These are phyloP conservation scores for Tragelaphus eurycerus DNA, from an alignment of 2,797 vertebrate species.

Conservation along the genomic window DNA sequence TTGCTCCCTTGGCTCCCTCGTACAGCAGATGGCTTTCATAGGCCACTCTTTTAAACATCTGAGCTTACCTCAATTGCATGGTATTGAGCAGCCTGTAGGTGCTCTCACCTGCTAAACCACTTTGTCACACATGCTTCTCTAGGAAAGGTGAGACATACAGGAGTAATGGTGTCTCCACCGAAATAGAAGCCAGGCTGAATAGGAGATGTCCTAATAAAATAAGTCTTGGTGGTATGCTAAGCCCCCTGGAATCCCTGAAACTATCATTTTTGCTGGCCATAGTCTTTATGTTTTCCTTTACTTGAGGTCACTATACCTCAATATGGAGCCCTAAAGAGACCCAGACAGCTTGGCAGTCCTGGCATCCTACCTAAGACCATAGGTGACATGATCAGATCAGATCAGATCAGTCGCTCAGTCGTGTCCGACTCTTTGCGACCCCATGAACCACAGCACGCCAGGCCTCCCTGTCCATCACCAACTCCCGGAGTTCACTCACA, in stretches of 20 bases:
- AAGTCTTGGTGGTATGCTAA: neutral
- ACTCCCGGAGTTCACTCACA: no score
- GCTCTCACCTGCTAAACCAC: accelerated
- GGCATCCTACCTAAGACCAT: neutral
- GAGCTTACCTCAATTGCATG: accelerated
- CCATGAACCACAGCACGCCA: no score
- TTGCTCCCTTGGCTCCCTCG: neutral
- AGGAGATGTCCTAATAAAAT: neutral
- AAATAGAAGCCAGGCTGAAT: neutral
- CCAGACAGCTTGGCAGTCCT: neutral
- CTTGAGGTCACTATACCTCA: neutral
- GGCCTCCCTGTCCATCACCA: no score
- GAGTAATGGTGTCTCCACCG: neutral
- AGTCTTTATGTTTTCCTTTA: neutral
- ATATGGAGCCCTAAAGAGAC: neutral
- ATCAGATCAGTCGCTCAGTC: no score
- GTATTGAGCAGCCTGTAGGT: accelerated
- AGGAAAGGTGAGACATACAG: neutral
- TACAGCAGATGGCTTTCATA: neutral
- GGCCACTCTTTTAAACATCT: neutral
- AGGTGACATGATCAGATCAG: neutral
- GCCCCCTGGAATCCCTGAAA: neutral
- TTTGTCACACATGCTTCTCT: neutral
- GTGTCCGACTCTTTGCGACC: no score
- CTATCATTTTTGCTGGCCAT: neutral